These are phyloP conservation scores for Ditylenchus dipsaci DNA, from an alignment of 1,140 invertebrate genomes.

Conservation along the genomic window DNA sequence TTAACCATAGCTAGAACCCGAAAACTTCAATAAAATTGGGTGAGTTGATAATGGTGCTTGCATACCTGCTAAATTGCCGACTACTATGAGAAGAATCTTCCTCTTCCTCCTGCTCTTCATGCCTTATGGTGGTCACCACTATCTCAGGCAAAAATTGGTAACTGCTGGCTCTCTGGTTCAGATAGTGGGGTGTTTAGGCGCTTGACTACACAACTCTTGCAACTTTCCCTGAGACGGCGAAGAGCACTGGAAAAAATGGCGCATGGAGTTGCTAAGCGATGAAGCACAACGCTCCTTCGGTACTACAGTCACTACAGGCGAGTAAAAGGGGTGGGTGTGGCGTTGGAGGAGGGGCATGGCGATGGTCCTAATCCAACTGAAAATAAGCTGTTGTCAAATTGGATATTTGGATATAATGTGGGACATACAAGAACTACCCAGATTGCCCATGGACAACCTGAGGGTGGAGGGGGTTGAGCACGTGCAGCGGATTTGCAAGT, in stretches of 20 bases:
- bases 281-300: neutral
- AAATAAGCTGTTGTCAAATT: too few species aligned
- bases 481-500: too few species aligned
- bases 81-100: neutral
- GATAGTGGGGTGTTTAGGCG: neutral
- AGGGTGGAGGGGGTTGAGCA: too few species aligned
- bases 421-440: too few species aligned
- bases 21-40: too few species aligned
- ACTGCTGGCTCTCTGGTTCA: slow-evolving; percentile 21
- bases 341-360: neutral
- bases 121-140: slow-evolving; percentile 13
- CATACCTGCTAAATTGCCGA: neutral
- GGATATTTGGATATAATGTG: too few species aligned
- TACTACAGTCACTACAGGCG: neutral
- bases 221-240: neutral
- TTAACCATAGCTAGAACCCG: too few species aligned
- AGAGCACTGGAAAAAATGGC: neutral
- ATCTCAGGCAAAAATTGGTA: slow-evolving; percentile 30
- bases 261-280: neutral
- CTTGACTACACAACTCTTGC: neutral
- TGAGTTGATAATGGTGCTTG: too few species aligned
- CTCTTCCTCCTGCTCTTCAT: neutral
- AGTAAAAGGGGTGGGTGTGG: neutral
- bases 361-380: too few species aligned
- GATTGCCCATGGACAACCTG: too few species aligned